Evolutionary conservation across 1,140 invertebrate species (phyloP), one percentile per base, ranked within the genome.

Genomic region (Drosophila simulans): DNA sequence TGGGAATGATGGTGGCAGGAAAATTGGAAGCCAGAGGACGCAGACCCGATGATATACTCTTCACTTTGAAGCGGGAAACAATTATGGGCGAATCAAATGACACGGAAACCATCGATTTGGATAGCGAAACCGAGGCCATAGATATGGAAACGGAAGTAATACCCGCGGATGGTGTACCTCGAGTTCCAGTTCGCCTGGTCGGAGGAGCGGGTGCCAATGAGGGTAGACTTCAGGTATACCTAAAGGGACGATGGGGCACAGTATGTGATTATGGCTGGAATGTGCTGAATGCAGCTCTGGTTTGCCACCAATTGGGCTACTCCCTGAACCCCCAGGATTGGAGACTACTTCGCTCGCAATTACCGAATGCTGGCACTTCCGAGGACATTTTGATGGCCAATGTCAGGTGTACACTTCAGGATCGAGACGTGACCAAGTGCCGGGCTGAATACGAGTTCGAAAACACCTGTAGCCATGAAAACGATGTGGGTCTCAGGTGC

Each of bases 181-280:
- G 94, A 56, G 93, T 95, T 0, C 95, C 96, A 4, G 95, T 97
- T 0, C 94, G 96, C 72, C 93, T 98, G 13, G 93, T 97, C 3
- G 97, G 96, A 34, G 96, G 97, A 8, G 94, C 94, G 59, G 95
- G 95, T 0, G 93, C 93, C 27, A 94, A 95, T 45, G 97, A 98
- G 93, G 97, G 97, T 20, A 93, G 97, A 71, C 91, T 98, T 25
- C 97, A 98, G 93, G 94, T 97, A 0, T 94, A 95, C 78, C 93
- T 99, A 7, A 95, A 96, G 66, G 94, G 95, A 15, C 95, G 95
- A 92, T 99, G 99, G 98, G 98, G 98, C 49, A 99, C 98, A 0
- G 97, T 99, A 4, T 99, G 99, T 89, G 97, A 98, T 93, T 97
- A 99, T 91, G 96, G 96, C 27, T 99, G 98, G 98, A 98, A 95